These are phyloP conservation scores for Zonitis immaculata DNA, from an alignment of 2,888 invertebrate genomes.

Conservation along the genomic window DNA sequence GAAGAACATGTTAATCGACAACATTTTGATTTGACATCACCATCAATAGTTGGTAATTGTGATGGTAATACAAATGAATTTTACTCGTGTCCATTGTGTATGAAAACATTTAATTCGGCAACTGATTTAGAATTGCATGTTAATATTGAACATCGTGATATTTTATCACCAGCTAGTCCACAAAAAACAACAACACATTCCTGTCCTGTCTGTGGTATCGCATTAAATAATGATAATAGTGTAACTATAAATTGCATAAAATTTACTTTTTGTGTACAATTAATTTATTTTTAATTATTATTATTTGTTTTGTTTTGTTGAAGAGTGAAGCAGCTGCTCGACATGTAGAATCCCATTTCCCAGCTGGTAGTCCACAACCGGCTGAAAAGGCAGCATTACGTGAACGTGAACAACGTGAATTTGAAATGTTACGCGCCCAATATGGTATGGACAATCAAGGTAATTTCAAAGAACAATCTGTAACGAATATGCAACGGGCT, in stretches of 20 bases:
- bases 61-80: slow-evolving; percentile 49
- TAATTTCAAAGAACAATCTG: slow-evolving; percentile 67
- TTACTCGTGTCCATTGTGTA: slow-evolving; percentile 76
- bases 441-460: slow-evolving; percentile 89
- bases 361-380: slow-evolving; percentile 50
- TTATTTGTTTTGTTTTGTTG: too few relatives aligned
- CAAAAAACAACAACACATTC: slow-evolving; percentile 32
- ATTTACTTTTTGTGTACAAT: too few relatives aligned
- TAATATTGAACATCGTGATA: slow-evolving; percentile 78
- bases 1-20: slow-evolving; percentile 81
- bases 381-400: slow-evolving; percentile 63
- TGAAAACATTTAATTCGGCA: slow-evolving; percentile 65
- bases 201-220: slow-evolving; percentile 51
- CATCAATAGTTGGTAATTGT: slow-evolving; percentile 51
- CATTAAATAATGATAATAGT: slow-evolving; percentile 50
- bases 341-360: slow-evolving; percentile 85
- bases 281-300: too few relatives aligned
- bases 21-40: slow-evolving; percentile 77
- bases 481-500: slow-evolving; percentile 74
- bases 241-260: too few relatives aligned
- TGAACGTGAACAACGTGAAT: slow-evolving; percentile 73
- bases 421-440: slow-evolving; percentile 73
- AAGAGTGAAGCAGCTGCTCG: slow-evolving; percentile 62
- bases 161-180: slow-evolving; percentile 60
- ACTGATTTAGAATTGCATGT: slow-evolving; percentile 80